Base-by-base conservation (phyloP, 2,113 vertebrate species). In the Suricata suricatta region DNA sequence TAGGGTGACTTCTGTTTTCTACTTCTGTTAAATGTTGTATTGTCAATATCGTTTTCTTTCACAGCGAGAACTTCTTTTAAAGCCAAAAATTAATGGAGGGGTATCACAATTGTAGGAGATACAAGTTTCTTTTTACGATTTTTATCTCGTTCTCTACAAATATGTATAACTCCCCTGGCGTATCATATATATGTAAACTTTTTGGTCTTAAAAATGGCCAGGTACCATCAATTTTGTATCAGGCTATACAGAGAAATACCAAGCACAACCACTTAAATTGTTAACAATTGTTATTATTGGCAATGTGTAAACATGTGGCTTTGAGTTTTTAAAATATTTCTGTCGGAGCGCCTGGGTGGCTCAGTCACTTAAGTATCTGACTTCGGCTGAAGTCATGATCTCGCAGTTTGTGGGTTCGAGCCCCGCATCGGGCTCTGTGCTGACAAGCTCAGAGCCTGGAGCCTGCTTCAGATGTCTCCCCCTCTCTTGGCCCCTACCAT, bases 121-220 rank as follows among this genome's bases (percentile, higher is more conserved):
- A 47, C 41, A 81, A 35, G 66, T 88, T 89, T 41, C 13, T 66
- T 66, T 89, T 87, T 87, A 82, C 54, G 25, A 76, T 57, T 95
- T 98, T 96, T 93, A 69, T 92, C 64, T 88, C 93, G 71, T 44
- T 77, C 12, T 63, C 11, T 90, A 69, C 12, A 71, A 68, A 63
- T 68, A 80, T 33, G 5, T 74, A 10, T 90, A 60, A 91, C 97
- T 95, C 92, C n/a, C 27, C 66, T 69, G 29, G 52, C 4, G n/a
- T 88, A 50, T 52, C 21, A 29, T 21, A 66, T 7, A n/a, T 47
- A 71, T 4, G 71, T 2, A 74, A 15, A 60, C 35, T 63, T 90
- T 95, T 96, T 90, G 35, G 7, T 47, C 23, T 77, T 23, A 50
- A 60, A 94, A 79, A 35, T 81, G 3, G 0, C 44, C 31, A 69